Evolutionary conservation across 2,113 vertebrate species (phyloP), one percentile per base, ranked within the genome.

Genomic region (Gymnobelideus leadbeateri): DNA sequence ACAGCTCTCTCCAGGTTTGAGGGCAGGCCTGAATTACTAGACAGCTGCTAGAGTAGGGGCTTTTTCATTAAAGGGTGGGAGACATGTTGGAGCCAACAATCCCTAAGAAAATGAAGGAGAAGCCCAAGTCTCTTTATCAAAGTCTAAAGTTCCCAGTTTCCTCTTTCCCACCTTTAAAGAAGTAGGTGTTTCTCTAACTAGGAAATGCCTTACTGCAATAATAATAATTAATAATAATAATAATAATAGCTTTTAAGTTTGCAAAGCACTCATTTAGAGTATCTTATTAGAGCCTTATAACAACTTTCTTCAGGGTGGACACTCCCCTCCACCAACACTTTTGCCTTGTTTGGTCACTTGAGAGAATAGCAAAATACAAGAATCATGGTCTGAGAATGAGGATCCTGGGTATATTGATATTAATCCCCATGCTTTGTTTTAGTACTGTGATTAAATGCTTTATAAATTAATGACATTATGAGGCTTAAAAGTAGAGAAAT

Each of bases 101-200:
- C 8, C 93, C 11, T 84, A 31, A 23, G 54, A 43, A 94, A 37
- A 50, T 90, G 95, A 68, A 68, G 51, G 91, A 93, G n/a, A 57
- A 43, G 91, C 2, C 23, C 16, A 92, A 11, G 37, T 90, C 91
- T 95, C 92, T n/a, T 47, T 46, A 37, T 91, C 43, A 94, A 51
- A 94, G 51, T 12, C 3, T 47, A 51, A 50, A 94, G 89, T 26
- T 16, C 90, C 91, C 43, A 47, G 54, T 10, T 61, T 31, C 90
- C 50, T 94, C 37, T 94, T 14, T 52, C n/a, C 94, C 5, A 77
- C 4, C 21, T 94, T 91, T 91, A 51, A 23, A 84, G 19, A 84
- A 43, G 68, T 31, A 84, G 68, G 19, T 8, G 19, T 43, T 84
- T 84, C n/a, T 84, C 68, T 84, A 43, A 84, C 43, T 84, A 84